Percentiles rank a stretch among this genome's conserved stretches.
Conservation (phyloP, 2,113 vertebrate genomes). For the Charina bottae region DNA sequence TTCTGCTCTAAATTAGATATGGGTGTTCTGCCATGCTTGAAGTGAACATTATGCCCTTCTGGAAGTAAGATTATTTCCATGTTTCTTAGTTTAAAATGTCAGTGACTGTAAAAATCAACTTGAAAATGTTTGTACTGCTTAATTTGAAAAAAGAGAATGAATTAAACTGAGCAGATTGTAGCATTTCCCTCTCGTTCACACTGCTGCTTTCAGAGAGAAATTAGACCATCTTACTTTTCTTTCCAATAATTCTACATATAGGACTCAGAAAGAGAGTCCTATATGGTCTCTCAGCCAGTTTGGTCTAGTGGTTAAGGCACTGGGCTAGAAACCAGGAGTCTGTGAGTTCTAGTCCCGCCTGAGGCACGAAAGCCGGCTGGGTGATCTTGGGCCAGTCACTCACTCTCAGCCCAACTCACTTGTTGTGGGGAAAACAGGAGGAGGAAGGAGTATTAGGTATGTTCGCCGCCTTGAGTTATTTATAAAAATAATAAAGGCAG, state of each 20-base stretch:
- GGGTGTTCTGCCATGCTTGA: background rate
- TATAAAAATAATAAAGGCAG: too few relatives aligned
- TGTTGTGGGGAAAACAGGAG: too few relatives aligned
- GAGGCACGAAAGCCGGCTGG: too few relatives aligned
- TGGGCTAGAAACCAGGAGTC: too few relatives aligned
- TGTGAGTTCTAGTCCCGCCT: too few relatives aligned
- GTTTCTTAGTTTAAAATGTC: background rate
- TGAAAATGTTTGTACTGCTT: background rate
- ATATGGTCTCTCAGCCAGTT: too few relatives aligned
- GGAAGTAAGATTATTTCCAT: background rate
- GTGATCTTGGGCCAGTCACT: too few relatives aligned
- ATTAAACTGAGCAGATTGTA: background rate
- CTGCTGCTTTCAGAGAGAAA: background rate
- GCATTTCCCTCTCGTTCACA: background rate
- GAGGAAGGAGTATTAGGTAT: too few relatives aligned
- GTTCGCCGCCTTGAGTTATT: too few relatives aligned
- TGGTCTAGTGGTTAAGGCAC: too few relatives aligned
- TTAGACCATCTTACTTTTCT: background rate
- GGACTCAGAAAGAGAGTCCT: too few relatives aligned
- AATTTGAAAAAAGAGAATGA: constrained; percentile 1
- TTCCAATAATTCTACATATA: constrained; percentile 20
- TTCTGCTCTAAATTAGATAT: background rate
- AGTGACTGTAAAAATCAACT: background rate
- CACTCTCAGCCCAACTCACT: too few relatives aligned
- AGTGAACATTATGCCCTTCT: background rate